Evolutionary conservation across 2,888 invertebrate genomes (phyloP).

Genomic region (Amblyjoppa proteus): DNA sequence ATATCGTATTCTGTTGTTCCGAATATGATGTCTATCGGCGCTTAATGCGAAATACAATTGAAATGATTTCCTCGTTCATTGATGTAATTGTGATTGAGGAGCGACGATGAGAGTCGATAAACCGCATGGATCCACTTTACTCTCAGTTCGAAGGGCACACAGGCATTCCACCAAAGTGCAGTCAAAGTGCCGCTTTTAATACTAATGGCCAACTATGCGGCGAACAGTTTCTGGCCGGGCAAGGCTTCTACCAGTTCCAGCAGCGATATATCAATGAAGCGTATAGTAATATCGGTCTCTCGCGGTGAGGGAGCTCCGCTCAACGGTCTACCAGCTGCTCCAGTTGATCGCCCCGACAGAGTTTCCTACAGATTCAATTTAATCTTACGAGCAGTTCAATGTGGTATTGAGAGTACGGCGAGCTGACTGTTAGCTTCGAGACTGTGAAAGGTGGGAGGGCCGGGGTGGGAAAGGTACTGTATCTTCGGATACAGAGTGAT

Average conservation of each 20-base stretch:
- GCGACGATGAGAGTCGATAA: constrained; percentile 42
- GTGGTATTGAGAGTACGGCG: constrained; percentile 47
- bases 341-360: constrained; percentile 72
- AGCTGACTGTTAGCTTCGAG: constrained; percentile 32
- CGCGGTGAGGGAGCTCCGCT: constrained; percentile 1
- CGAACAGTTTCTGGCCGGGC: constrained; percentile 63
- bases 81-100: not conserved
- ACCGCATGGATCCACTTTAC: constrained; percentile 66
- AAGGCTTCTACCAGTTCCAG: constrained; percentile 45
- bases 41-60: not conserved
- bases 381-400: constrained; percentile 74
- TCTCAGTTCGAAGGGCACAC: constrained; percentile 20
- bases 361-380: constrained; percentile 77
- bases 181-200: constrained; percentile 72
- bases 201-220: constrained; percentile 78
- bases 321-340: constrained; percentile 49
- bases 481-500: constrained; percentile 53
- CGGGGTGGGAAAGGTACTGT: constrained; percentile 21
- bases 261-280: constrained; percentile 30
- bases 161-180: constrained; percentile 28
- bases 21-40: not conserved
- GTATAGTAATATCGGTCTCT: constrained; percentile 31
- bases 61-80: not conserved
- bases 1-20: not conserved
- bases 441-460: constrained; percentile 16